Evolutionary conservation across 2,888 invertebrate species (phyloP), one percentile per base, ranked within the genome.

Genomic region (Teleogryllus oceanicus): DNA sequence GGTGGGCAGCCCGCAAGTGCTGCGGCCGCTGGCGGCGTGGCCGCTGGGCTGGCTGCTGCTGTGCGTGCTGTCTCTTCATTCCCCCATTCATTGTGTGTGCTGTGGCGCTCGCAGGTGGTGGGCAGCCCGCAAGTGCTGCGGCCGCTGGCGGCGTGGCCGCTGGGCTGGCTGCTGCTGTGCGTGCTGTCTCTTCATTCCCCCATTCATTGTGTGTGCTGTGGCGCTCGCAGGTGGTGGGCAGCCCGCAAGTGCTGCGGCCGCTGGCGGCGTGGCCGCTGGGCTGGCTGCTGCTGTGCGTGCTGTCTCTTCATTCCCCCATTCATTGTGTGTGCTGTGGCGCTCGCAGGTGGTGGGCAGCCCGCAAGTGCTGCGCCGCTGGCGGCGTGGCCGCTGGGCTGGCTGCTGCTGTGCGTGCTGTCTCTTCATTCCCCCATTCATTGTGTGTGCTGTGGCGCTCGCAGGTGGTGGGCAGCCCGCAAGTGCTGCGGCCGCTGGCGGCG

Each of bases 11-110:
- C 85, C 85, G 37, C 87, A 86, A 83, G 86, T 87, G 49, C 83
- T 83, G 78, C 88, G 88, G 82, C 85, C 87, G 11, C 86, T 89
- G 51, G 89, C 89, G 2, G 87, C 89, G 82, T 89, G 89, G 83
- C 90, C 90, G 4, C 86, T 89, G 0, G 89, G 90, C 77, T 89
- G 90, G 86, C 85, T 90, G 74, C 88, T 89, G 83, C 85, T 90
- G 37, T 89, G 89, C 82, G 87, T 88, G 18, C 87, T 89, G 24
- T 90, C 24, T 24, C 1, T 24, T 24, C 24, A 2, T 24, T 24
- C 2, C 21, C 21, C 21, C 3, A 24, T 24, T 24, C 24, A 24
- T 24, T 24, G 24, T 24, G 24, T 24, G 24, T 24, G 24, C 24
- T 24, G 24, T 24, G 24, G 24, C 24, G 24, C 24, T 24, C 75